Percentiles rank a stretch among this genome's conserved stretches.
Conservation (phyloP, 92 coral and sea anemone genomes). For the Anthopleura xanthogrammica region DNA sequence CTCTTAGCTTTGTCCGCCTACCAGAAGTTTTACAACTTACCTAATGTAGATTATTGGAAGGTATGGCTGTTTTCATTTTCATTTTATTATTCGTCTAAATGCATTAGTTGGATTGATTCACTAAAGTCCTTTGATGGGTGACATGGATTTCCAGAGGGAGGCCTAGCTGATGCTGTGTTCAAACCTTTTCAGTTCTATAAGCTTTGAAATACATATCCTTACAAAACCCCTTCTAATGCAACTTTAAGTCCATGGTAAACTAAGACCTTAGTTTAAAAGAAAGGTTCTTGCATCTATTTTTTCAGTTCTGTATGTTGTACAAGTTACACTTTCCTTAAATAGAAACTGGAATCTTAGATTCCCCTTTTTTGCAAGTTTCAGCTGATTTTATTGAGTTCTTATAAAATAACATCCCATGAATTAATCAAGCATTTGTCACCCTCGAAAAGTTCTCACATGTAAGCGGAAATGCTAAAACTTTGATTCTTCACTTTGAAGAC, state of each 20-base stretch:
- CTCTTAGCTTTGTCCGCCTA: conserved; percentile 92
- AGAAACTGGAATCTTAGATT: not conserved
- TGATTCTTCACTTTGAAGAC: not conserved
- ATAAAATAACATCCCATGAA: not conserved
- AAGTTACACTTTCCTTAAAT: not conserved
- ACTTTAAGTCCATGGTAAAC: no score
- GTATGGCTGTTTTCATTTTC: conserved; percentile 34
- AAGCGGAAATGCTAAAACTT: not conserved
- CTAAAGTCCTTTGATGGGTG: not conserved
- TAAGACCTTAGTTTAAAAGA: not conserved
- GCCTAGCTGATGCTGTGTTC: conserved; percentile 11
- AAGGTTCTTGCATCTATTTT: not conserved
- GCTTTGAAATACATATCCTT: no score
- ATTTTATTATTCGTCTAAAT: not conserved
- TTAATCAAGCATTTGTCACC: conserved; percentile 1
- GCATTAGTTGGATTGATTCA: not conserved
- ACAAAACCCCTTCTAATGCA: no score
- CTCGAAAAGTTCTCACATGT: not conserved
- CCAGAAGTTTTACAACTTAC: conserved; percentile 90
- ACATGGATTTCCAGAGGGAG: not conserved
- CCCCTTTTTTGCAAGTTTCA: not conserved
- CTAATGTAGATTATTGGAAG: conserved; percentile 95
- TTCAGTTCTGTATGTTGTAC: not conserved
- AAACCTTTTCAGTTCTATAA: not conserved
- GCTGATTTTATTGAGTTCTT: not conserved